Evolutionary conservation across 2,888 invertebrate genomes (phyloP).

Genomic region (Furcula furcula): DNA sequence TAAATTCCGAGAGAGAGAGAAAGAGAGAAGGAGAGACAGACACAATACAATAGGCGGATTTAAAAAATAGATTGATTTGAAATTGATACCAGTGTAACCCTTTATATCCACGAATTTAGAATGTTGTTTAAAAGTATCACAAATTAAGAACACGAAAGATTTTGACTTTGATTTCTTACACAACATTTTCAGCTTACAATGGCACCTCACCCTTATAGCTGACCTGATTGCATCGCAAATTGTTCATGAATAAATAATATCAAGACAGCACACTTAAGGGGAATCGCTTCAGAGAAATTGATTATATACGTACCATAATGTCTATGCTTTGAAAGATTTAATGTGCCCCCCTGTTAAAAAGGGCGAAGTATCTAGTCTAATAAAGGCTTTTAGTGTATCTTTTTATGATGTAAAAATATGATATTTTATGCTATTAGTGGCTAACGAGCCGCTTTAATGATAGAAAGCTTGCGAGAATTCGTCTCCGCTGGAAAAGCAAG

Average conservation of each 20-base stretch:
- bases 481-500: too few relatives aligned
- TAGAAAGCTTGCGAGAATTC: too few relatives aligned
- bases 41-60: too few relatives aligned
- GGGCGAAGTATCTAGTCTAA: slow-evolving; percentile 1
- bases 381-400: slow-evolving; percentile 11
- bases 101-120: too few relatives aligned
- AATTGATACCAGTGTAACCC: too few relatives aligned
- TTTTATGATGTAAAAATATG: slow-evolving; percentile 4
- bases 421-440: background rate
- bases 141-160: too few relatives aligned
- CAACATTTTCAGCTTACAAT: background rate
- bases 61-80: too few relatives aligned
- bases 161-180: too few relatives aligned
- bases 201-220: slow-evolving; percentile 35
- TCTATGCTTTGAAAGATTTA: slow-evolving; percentile 24
- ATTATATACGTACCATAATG: slow-evolving; percentile 24
- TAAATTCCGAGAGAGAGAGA: too few relatives aligned
- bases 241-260: slow-evolving; percentile 80
- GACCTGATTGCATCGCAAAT: slow-evolving; percentile 78
- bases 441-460: too few relatives aligned
- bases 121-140: too few relatives aligned
- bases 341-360: slow-evolving; percentile 10
- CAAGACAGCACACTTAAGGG: slow-evolving; percentile 54
- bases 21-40: too few relatives aligned
- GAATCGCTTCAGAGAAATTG: slow-evolving; percentile 29